These are phyloP conservation scores for Tachina fera DNA, from an alignment of 2,888 invertebrate species.

Conservation along the genomic window DNA sequence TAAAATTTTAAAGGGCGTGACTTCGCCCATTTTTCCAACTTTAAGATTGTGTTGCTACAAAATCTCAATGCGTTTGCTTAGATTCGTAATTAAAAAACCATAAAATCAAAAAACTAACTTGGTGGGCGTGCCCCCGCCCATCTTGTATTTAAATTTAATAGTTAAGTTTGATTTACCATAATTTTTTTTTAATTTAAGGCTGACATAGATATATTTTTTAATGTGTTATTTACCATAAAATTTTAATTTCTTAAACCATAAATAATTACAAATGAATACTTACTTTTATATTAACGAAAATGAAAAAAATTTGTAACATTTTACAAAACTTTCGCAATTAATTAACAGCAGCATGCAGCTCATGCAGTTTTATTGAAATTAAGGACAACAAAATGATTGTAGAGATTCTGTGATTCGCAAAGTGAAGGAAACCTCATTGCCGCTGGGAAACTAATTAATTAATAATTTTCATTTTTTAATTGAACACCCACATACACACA, in stretches of 20 bases:
- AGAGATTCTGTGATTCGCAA: background rate
- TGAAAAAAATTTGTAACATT: constrained; percentile 14
- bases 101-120: no score
- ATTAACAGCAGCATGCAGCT: constrained; percentile 5
- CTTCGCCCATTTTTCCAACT: no score
- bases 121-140: no score
- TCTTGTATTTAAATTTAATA: no score
- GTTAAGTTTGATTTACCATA: no score
- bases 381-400: constrained; percentile 20
- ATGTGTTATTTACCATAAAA: constrained; percentile 23
- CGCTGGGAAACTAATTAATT: constrained; percentile 50
- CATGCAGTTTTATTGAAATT: background rate
- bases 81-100: no score
- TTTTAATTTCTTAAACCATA: background rate
- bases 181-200: no score
- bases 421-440: constrained; percentile 27
- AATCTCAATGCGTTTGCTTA: no score
- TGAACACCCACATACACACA: constrained; percentile 1
- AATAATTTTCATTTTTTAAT: constrained; percentile 57
- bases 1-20: no score
- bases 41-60: no score
- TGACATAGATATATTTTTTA: constrained; percentile 9
- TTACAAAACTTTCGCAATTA: constrained; percentile 31
- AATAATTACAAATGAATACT: constrained; percentile 29
- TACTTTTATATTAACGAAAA: constrained; percentile 4